Evolutionary conservation across 1,140 invertebrate species (phyloP).

Genomic region (Phortica variegata): DNA sequence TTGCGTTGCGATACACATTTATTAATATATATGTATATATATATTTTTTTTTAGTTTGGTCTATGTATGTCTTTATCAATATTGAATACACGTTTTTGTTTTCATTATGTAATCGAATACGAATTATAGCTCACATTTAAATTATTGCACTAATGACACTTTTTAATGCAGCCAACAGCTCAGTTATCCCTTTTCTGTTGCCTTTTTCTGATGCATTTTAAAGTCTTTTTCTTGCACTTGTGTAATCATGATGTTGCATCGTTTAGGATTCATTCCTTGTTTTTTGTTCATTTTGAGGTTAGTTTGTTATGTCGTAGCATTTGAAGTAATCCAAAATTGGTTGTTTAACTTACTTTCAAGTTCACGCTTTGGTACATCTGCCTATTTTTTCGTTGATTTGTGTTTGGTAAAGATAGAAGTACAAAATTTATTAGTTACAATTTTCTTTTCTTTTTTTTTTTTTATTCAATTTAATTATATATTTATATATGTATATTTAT

Average conservation of each 20-base stretch:
- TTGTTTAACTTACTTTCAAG: slow-evolving; percentile 55
- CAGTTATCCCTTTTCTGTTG: slow-evolving; percentile 11
- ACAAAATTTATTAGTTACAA: background rate
- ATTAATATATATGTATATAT: slow-evolving; percentile 9
- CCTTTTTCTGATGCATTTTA: background rate
- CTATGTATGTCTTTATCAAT: slow-evolving; percentile 15
- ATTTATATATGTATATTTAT: slow-evolving; percentile 6
- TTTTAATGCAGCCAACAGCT: background rate
- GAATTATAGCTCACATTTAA: background rate
- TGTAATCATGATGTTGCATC: background rate
- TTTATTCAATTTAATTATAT: slow-evolving; percentile 2
- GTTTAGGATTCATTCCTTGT: slow-evolving; percentile 10
- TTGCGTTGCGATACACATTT: slow-evolving; percentile 6
- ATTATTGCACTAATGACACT: background rate
- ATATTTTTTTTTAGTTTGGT: slow-evolving; percentile 13
- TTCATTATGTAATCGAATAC: slow-evolving; percentile 34
- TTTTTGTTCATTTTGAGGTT: slow-evolving; percentile 44
- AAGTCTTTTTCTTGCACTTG: background rate
- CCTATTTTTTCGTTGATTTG: slow-evolving; percentile 30
- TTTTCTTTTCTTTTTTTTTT: too few species aligned
- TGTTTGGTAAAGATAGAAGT: slow-evolving; percentile 5
- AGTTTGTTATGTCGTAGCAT: slow-evolving; percentile 10
- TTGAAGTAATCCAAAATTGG: slow-evolving; percentile 35
- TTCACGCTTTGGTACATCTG: slow-evolving; percentile 57
- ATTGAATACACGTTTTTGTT: slow-evolving; percentile 37